phyloP scores from a whole-genome alignment of 2,113 vertebrate species.

The Phalacrocorax carbo region DNA sequence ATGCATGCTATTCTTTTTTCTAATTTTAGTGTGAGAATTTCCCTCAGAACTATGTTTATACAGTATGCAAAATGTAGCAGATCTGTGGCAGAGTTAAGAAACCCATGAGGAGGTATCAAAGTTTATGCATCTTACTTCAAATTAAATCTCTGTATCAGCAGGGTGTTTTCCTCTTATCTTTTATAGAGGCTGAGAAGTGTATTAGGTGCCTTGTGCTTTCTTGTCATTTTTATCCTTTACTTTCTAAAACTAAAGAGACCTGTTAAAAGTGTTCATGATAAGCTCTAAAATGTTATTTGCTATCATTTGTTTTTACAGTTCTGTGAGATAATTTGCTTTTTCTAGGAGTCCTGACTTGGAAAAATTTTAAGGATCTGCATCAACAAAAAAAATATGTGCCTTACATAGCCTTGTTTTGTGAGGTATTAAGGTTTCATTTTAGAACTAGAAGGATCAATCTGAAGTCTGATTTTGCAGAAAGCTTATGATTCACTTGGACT shows the following conservation, averaged over 20 bases:
- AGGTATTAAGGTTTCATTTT: neutral
- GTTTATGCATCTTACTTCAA: constrained; percentile 50
- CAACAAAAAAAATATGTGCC: neutral
- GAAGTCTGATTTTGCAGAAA: neutral
- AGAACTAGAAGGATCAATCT: neutral
- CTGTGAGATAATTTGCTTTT: neutral
- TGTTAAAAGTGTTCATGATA: neutral
- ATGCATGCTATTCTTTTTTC: constrained; percentile 8
- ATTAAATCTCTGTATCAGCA: constrained; percentile 28
- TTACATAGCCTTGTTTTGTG: neutral
- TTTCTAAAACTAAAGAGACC: neutral
- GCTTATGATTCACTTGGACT: neutral
- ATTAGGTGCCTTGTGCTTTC: neutral
- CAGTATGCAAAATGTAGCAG: constrained; percentile 13
- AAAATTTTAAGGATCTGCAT: neutral
- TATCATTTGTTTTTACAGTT: neutral
- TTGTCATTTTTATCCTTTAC: neutral
- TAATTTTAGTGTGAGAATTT: constrained; percentile 58
- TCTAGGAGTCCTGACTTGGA: neutral
- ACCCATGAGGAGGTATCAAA: constrained; percentile 31
- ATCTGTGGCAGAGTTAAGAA: constrained; percentile 22
- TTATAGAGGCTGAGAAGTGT: constrained; percentile 36
- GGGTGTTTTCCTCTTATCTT: constrained; percentile 30
- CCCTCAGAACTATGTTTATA: constrained; percentile 49
- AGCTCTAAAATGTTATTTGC: neutral